Base-by-base conservation (phyloP, 1,140 invertebrate genomes). In the Nilaparvata lugens region DNA sequence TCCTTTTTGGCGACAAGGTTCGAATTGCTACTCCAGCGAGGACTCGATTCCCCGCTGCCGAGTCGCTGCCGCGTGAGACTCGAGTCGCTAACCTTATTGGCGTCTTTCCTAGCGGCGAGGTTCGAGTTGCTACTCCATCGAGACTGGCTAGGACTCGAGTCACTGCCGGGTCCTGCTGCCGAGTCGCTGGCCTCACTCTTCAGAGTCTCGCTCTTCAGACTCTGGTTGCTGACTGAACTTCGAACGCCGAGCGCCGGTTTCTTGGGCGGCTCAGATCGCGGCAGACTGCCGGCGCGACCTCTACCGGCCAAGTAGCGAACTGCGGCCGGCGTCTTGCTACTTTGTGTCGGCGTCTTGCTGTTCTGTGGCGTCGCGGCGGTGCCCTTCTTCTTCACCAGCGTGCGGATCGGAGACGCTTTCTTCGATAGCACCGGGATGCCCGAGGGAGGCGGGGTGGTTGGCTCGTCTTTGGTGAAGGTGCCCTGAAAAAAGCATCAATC, bases 1-100 rank as follows among this genome's bases (percentile, higher is more conserved):
- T 89, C 86, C 68, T 86, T 86, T 13, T 83, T 76, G 4, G 73
- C 67, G 23, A 73, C 73, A 58, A 87, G 75, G 69, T 82, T 80
- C 24, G 83, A 77, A 67, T 84, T 82, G 62, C 79, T 77, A 66
- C 75, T 76, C 62, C 58, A 66, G 40, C 62, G 63, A 52, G 59
- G 65, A 60, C 45, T 65, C 7, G 31, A 35, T 11, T 6, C 31
- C 7, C 31, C 2, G 7, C 18, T 70, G 56, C 5, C 56, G 16
- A 64, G 31, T 35, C 13, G 1, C 57, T 52, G 45, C 69, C 60
- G 2, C 73, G 64, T 58, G 65, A 38, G 74, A n/a, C n/a, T n/a
- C 31, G 31, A 35, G 13, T 35, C 31, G 61, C 62, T 76, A 58
- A 68, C 71, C 40, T 60, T 40, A 48, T 40, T 58, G n/a, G n/a